Evolutionary conservation across 2,113 vertebrate genomes (phyloP), one percentile per base, ranked within the genome.

Genomic region (Camelus dromedarius): DNA sequence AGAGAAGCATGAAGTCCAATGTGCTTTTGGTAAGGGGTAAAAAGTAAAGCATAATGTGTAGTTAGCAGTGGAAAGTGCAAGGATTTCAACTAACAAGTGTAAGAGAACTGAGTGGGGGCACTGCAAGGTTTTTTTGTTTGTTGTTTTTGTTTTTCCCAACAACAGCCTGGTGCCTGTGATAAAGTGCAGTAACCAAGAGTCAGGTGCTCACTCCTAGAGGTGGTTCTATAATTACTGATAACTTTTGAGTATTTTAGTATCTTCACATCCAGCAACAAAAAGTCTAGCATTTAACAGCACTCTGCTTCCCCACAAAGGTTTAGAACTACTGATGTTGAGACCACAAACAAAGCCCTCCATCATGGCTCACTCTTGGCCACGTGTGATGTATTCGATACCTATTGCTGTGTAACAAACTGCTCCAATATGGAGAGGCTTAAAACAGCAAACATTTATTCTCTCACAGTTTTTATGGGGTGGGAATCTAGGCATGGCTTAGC

Each of bases 141-240:
- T 42, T 42, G 38, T 42, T 42, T 42, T 42, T 42, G 38, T 42
- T 42, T 2, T 35, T 32, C 64, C 62, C 24, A 30, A 42, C 0
- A 60, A 75, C 11, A 66, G 10, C 22, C 56, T 52, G 18, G 32
- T 35, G 8, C 22, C 22, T 0, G 15, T 0, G 28, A 22, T 7
- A 30, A 32, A 3, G 28, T 22, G 42, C 46, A 46, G 14, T 8
- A 26, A 60, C 2, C 18, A 13, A 52, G 38, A 38, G 18, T 14
- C 4, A 5, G 35, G 14, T 9, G 20, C 18, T 2, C 13, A 4
- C 10, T 32, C 1, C 35, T 20, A 30, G 14, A 46, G 7, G 18
- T 16, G 13, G 4, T 35, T 42, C 50, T 50, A 10, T 9, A 28
- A n/a, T 5, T 69, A 38, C 1, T 42, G 73, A 67, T 13, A 18